phyloP scores from a whole-genome alignment of 2,113 vertebrate species.

The Camelus dromedarius region DNA sequence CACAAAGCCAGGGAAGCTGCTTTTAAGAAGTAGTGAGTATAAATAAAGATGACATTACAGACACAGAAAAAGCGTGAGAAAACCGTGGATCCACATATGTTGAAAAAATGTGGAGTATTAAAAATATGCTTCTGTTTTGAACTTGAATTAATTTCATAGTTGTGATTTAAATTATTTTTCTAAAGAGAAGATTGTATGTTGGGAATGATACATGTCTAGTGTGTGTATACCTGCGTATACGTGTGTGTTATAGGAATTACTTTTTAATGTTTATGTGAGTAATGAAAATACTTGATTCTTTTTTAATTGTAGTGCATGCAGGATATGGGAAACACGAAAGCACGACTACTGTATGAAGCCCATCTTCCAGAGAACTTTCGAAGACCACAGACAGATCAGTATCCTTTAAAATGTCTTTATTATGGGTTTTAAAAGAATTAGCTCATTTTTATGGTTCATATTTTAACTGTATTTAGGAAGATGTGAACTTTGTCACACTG shows the following conservation, averaged over 20 bases:
- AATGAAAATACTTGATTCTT: constrained; percentile 63
- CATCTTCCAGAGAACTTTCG: constrained; percentile 97
- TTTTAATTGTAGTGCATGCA: constrained; percentile 94
- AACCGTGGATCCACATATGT: not conserved
- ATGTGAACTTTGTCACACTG: not conserved
- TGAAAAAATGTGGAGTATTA: constrained; percentile 31
- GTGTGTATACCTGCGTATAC: not conserved
- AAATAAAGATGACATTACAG: constrained; percentile 1
- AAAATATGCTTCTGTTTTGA: constrained; percentile 33
- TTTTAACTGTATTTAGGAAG: constrained; percentile 61
- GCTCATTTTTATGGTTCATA: not conserved
- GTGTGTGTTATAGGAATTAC: constrained; percentile 8
- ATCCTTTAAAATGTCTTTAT: constrained; percentile 90
- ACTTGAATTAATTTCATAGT: constrained; percentile 46
- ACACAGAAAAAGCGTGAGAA: not conserved
- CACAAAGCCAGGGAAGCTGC: not conserved
- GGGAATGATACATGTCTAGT: constrained; percentile 10
- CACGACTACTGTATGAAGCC: constrained; percentile 96
- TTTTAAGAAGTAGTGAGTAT: constrained; percentile 44
- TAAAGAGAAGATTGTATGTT: not conserved
- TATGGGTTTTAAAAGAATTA: constrained; percentile 29
- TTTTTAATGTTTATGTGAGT: constrained; percentile 38
- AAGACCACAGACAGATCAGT: constrained; percentile 99
- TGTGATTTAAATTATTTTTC: constrained; percentile 68
- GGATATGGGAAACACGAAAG: constrained; percentile 98